Evolutionary conservation across 2,797 vertebrate species (phyloP).

Genomic region (Manis pentadactyla): DNA sequence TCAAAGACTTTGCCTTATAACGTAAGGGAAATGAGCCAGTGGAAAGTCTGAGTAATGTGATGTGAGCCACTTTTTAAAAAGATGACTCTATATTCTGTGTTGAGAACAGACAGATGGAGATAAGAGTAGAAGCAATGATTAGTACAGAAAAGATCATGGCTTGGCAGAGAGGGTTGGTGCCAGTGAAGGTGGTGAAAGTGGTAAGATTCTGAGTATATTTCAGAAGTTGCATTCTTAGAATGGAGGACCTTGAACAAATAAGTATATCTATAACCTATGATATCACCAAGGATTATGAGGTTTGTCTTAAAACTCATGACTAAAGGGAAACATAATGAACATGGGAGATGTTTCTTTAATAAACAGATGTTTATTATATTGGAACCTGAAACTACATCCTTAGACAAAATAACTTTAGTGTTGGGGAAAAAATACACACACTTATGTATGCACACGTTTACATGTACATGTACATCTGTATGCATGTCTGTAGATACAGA

Average conservation of each 20-base stretch:
- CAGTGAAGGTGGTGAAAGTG: not conserved
- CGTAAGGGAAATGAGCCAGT: not conserved
- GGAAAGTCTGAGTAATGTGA: not conserved
- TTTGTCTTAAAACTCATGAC: constrained; percentile 3
- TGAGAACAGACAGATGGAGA: not conserved
- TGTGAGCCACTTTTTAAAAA: not conserved
- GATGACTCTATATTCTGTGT: not conserved
- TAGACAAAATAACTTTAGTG: not conserved
- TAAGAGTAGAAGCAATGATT: not conserved
- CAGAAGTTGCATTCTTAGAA: not conserved
- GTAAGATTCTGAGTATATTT: not conserved
- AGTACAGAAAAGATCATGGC: not conserved
- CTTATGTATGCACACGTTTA: not conserved
- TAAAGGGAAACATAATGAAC: constrained; percentile 13
- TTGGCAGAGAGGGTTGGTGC: not conserved
- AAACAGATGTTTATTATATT: not conserved
- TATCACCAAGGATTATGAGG: not conserved
- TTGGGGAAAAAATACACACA: not conserved
- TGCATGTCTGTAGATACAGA: not conserved
- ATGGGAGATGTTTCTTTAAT: constrained; percentile 25
- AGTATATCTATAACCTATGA: not conserved
- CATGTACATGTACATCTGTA: not conserved
- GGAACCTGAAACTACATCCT: constrained; percentile 45
- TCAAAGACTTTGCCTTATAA: not conserved
- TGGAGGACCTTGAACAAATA: not conserved